Percentiles rank a stretch among this genome's conserved stretches.
Evolutionary conservation across 2,888 invertebrate genomes (phyloP).

Genomic region (Girardia tigrina): DNA sequence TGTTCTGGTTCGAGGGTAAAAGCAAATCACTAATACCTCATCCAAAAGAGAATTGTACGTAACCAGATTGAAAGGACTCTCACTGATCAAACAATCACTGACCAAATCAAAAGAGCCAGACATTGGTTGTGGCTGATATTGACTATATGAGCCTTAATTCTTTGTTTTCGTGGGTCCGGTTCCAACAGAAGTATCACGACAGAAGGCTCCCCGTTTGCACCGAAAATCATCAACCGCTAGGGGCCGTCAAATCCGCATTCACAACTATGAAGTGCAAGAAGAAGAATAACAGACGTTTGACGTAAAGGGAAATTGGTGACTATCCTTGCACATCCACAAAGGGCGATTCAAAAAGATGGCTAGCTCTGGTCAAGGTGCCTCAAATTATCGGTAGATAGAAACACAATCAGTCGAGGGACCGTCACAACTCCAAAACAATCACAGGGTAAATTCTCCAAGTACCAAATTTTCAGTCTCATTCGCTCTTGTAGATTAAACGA

Average conservation of each 20-base stretch:
- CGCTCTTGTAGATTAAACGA: conserved; percentile 83
- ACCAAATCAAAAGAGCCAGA: no score
- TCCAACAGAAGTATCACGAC: not conserved
- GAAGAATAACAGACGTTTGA: no score
- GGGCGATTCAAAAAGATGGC: conserved; percentile 62
- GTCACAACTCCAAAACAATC: conserved; percentile 71
- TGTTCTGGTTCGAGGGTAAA: no score
- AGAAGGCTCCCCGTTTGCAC: not conserved
- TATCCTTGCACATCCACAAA: conserved; percentile 75
- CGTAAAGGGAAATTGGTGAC: conserved; percentile 65
- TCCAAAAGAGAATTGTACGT: no score
- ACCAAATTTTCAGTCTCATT: conserved; percentile 90
- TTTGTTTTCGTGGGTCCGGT: not conserved
- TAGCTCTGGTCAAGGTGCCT: conserved; percentile 83
- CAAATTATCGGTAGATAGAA: conserved; percentile 80
- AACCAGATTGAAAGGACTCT: no score
- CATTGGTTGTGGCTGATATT: no score
- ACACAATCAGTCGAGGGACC: conserved; percentile 76
- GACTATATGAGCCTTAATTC: not conserved
- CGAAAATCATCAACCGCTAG: not conserved
- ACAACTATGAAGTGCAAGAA: conserved; percentile 69
- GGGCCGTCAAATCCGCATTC: conserved; percentile 63
- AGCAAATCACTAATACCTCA: no score
- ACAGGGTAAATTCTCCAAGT: conserved; percentile 75
- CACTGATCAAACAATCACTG: no score